phyloP scores from a whole-genome alignment of 2,113 vertebrate genomes.

The Reinhardtius hippoglossoides region DNA sequence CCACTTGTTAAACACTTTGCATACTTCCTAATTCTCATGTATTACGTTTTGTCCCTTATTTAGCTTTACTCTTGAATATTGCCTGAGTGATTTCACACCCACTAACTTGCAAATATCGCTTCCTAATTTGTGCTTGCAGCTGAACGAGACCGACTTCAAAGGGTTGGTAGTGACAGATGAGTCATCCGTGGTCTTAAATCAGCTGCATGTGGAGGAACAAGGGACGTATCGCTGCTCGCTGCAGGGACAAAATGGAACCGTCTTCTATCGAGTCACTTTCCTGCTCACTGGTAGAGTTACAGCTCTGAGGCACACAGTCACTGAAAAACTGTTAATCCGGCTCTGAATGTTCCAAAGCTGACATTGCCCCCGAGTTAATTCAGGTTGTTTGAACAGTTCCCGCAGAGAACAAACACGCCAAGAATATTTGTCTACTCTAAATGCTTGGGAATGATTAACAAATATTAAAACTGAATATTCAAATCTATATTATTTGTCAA shows the following conservation, averaged over 20 bases:
- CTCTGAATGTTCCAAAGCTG: background rate
- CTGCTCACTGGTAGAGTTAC: conserved; percentile 66
- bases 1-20: background rate
- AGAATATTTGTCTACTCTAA: no score
- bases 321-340: background rate
- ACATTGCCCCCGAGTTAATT: background rate
- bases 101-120: conserved; percentile 8
- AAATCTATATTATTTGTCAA: no score
- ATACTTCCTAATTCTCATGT: background rate
- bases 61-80: background rate
- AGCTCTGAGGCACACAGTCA: background rate
- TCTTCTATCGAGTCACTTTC: conserved; percentile 68
- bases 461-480: no score
- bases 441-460: no score
- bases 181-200: conserved; percentile 78
- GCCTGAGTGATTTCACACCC: background rate
- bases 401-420: no score
- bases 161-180: conserved; percentile 72
- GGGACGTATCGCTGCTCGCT: conserved; percentile 79
- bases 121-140: conserved; percentile 46
- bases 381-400: background rate
- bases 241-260: conserved; percentile 46
- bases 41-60: background rate
- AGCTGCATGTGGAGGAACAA: conserved; percentile 70
- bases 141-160: conserved; percentile 54